A percentile compares a stretch with the other conserved stretches of the same genome.
Evolutionary conservation across 2,797 vertebrate species (phyloP).

Genomic region (Mormyrops attenuatus): DNA sequence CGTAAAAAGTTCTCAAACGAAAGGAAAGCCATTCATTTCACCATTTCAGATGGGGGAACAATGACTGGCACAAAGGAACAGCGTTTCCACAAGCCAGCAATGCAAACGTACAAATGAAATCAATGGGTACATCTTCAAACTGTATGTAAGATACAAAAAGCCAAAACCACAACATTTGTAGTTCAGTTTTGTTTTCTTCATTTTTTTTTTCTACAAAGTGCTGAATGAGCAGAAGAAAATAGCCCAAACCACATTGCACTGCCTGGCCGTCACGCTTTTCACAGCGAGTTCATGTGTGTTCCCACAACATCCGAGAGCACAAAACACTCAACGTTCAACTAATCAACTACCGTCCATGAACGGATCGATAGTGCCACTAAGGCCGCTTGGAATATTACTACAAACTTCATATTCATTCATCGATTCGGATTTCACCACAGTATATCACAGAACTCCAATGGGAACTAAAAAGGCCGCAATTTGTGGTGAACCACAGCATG

Average conservation of each 20-base stretch:
- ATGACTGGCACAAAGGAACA: background rate
- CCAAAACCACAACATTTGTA: background rate
- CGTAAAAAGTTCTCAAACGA: background rate
- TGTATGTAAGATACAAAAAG: background rate
- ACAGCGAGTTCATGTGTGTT: background rate
- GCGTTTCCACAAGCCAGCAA: background rate
- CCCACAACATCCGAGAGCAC: conserved; percentile 46
- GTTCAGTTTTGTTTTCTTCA: background rate
- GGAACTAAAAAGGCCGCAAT: conserved; percentile 84
- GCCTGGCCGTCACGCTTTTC: background rate
- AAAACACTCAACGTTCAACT: conserved; percentile 56
- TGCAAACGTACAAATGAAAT: background rate
- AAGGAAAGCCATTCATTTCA: background rate
- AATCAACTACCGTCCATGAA: conserved; percentile 63
- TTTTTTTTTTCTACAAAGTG: background rate
- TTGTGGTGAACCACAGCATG: conserved; percentile 88
- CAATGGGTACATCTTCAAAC: background rate
- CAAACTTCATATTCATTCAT: conserved; percentile 99
- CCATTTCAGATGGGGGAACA: background rate
- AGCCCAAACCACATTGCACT: background rate
- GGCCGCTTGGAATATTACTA: conserved; percentile 84
- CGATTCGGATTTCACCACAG: conserved; percentile 95
- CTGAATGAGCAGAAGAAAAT: background rate
- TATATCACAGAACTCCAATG: conserved; percentile 97
- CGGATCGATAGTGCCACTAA: conserved; percentile 66